A percentile compares a stretch with the other conserved stretches of the same genome.
Conservation (phyloP, 2,113 vertebrate species). For the Thalassoma bifasciatum region DNA sequence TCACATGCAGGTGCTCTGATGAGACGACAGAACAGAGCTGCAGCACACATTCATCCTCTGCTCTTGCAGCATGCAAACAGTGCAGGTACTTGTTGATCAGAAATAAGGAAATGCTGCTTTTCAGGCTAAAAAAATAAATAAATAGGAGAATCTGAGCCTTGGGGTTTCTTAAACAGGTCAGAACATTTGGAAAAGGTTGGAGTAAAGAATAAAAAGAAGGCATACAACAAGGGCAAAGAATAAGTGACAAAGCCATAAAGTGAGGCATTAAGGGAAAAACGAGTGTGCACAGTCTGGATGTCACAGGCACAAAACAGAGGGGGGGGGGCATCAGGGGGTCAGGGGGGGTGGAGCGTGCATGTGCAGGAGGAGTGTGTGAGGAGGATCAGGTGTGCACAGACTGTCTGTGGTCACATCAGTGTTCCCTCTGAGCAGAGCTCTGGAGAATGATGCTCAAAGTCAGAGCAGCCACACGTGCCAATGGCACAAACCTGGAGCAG, state of each 20-base stretch:
- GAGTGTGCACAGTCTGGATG: conserved; percentile 2
- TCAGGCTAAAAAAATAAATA: too few relatives aligned
- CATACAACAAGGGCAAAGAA: background rate
- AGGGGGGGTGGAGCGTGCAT: conserved; percentile 10
- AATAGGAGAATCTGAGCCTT: background rate
- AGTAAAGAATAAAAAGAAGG: background rate
- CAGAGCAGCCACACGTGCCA: conserved; percentile 69
- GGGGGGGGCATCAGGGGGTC: too few relatives aligned
- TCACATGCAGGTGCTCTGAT: too few relatives aligned
- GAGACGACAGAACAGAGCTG: too few relatives aligned
- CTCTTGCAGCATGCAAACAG: too few relatives aligned
- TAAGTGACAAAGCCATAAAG: background rate
- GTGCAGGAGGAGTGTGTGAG: too few relatives aligned
- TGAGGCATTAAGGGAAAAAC: background rate
- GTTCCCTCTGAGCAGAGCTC: conserved; percentile 11
- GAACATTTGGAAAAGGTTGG: background rate
- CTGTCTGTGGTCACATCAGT: conserved; percentile 51
- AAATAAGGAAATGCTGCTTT: too few relatives aligned
- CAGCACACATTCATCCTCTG: too few relatives aligned
- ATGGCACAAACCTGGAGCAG: conserved; percentile 80
- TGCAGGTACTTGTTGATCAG: too few relatives aligned
- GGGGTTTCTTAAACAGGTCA: background rate
- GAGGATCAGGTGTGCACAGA: conserved; percentile 29
- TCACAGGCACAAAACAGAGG: conserved; percentile 14
- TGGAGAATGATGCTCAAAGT: conserved; percentile 62